phyloP scores from a whole-genome alignment of 2,888 invertebrate species.

The Microplitis deprimator region DNA sequence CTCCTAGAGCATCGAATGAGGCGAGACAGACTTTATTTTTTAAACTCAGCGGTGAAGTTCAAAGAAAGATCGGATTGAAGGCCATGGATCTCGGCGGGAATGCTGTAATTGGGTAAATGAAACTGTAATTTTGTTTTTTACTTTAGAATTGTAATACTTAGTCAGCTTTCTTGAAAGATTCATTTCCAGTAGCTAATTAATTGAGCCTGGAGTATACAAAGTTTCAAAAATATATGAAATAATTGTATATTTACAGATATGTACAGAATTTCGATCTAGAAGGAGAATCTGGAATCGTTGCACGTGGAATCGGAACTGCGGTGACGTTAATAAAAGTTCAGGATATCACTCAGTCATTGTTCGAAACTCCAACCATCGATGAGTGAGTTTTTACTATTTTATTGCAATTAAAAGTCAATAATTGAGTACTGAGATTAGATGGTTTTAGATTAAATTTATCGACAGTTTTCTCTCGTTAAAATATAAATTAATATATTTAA shows the following conservation, averaged over 20 bases:
- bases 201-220: too few species aligned
- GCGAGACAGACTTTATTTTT: constrained; percentile 96
- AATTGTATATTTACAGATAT: constrained; percentile 74
- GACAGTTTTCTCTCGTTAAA: constrained; percentile 44
- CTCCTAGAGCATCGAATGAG: constrained; percentile 97
- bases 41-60: constrained; percentile 94
- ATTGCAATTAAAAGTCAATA: not conserved
- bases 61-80: constrained; percentile 93
- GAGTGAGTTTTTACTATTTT: constrained; percentile 75
- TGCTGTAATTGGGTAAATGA: constrained; percentile 87
- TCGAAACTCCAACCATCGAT: constrained; percentile 73
- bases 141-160: constrained; percentile 7
- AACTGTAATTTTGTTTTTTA: not conserved
- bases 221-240: constrained; percentile 17
- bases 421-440: constrained; percentile 2
- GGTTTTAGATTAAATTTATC: constrained; percentile 4
- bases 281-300: constrained; percentile 97
- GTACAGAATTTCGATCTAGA: constrained; percentile 96
- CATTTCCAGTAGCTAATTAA: too few species aligned
- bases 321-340: constrained; percentile 80
- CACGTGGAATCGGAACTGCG: constrained; percentile 93
- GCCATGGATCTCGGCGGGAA: constrained; percentile 94
- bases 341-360: constrained; percentile 68
- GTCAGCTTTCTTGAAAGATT: not conserved
- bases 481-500: constrained; percentile 47